Percentiles rank a stretch among this genome's conserved stretches.
Evolutionary conservation across 2,888 invertebrate genomes (phyloP).

Genomic region (Lasius platythorax): DNA sequence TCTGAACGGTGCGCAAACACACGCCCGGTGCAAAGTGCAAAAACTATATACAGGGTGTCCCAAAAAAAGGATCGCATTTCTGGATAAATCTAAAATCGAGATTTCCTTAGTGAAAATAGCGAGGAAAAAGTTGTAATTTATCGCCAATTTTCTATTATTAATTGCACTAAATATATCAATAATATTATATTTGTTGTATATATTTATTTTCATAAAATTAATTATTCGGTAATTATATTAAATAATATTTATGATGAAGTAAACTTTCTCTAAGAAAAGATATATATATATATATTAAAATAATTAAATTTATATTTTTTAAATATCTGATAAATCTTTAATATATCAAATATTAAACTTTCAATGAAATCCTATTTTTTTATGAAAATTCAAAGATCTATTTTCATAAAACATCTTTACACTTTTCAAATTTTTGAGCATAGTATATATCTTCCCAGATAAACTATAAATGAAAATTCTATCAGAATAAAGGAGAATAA

Average conservation of each 20-base stretch:
- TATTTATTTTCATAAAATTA: not conserved
- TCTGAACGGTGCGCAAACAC: not conserved
- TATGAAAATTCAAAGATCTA: not conserved
- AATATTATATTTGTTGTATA: not conserved
- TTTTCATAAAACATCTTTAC: not conserved
- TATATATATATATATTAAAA: not conserved
- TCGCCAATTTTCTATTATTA: not conserved
- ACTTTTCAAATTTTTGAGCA: not conserved
- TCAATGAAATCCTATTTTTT: not conserved
- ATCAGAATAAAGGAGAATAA: not conserved
- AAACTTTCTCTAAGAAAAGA: not conserved
- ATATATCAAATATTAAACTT: not conserved
- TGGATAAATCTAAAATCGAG: not conserved
- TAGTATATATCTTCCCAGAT: not conserved
- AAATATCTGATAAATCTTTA: not conserved
- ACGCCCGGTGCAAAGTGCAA: not conserved
- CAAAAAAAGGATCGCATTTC: not conserved
- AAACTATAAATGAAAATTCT: not conserved
- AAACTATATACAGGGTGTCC: not conserved
- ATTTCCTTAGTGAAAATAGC: not conserved
- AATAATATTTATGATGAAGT: not conserved
- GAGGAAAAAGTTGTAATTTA: not conserved
- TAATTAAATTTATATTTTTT: not conserved
- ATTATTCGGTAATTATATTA: not conserved
- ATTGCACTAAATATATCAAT: not conserved